Evolutionary conservation across 2,888 invertebrate species (phyloP), one percentile per base, ranked within the genome.

Genomic region (Stegana nigrithorax): DNA sequence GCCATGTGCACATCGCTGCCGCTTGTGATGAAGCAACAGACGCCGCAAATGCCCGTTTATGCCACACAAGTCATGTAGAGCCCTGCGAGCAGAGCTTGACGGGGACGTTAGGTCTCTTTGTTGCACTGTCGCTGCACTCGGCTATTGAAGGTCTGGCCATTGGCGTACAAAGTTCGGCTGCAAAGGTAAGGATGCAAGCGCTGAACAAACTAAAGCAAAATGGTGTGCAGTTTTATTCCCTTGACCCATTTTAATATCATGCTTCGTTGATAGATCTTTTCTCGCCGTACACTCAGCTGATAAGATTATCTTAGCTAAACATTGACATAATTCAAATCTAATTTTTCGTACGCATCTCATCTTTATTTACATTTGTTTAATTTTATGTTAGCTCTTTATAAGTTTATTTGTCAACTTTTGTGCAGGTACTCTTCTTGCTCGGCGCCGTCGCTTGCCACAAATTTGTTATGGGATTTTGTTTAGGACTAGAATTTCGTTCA

Each of bases 81-180:
- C 91, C 92, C 0, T 91, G 92, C 67, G 87, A 86, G 12, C 87
- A 87, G 68, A 88, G 89, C 44, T 88, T 89, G 29, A 89, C 91
- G 0, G 89, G 91, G 1, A 88, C 89, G 7, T 78, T 91, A 10
- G 92, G 93, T 0, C 84, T 93, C 55, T 86, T 94, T 19, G 86
- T 90, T 26, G 94, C 94, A 0, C 83, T 95, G 58, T 91, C 92
- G 0, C 88, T 93, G 65, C 95, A 95, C 75, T 91, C 94, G 17
- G 84, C 93, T 12, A 86, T 94, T 67, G 94, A 95, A 81, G 95
- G 95, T 1, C 81, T 94, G 58, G 93, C 94, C 0, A 92, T 95
- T 73, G 95, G 95, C 0, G 85, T 95, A 36, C 93, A 94, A 82
- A 87, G 88, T 60, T 87, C 88, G 12, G 80, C 90, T 12, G 84